Evolutionary conservation across 2,888 invertebrate species (phyloP).

Genomic region (Zonitis immaculata): DNA sequence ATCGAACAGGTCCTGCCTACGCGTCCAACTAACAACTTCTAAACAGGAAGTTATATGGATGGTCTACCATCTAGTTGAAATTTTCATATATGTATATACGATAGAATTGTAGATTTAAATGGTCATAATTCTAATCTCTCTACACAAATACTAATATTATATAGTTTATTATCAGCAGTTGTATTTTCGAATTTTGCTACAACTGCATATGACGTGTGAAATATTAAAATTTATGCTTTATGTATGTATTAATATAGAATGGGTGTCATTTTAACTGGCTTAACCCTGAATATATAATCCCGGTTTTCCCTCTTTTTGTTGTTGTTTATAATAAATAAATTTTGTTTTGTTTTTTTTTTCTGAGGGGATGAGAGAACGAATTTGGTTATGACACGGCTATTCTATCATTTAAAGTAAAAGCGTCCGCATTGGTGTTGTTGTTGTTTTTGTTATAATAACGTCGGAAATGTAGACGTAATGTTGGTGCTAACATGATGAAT

Average conservation of each 20-base stretch:
- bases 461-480: conserved; percentile 23
- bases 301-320: conserved; percentile 14
- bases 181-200: neutral
- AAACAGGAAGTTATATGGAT: neutral
- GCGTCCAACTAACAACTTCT: neutral
- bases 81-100: neutral
- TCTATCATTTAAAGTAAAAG: conserved; percentile 32
- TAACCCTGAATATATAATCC: conserved; percentile 3
- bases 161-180: no score
- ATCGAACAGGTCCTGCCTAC: conserved; percentile 2
- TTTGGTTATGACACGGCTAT: conserved; percentile 26
- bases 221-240: conserved; percentile 12
- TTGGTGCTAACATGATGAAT: conserved; percentile 38
- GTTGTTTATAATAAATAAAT: no score
- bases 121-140: neutral
- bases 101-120: neutral
- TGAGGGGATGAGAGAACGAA: conserved; percentile 18
- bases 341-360: no score
- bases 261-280: no score
- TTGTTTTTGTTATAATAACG: conserved; percentile 37
- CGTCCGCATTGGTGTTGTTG: conserved; percentile 29
- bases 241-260: neutral
- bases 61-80: neutral
- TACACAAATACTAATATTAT: neutral
- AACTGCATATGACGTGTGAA: conserved; percentile 2